These are phyloP conservation scores for Ficedula albicollis DNA, from an alignment of 2,797 vertebrate species.

Conservation along the genomic window DNA sequence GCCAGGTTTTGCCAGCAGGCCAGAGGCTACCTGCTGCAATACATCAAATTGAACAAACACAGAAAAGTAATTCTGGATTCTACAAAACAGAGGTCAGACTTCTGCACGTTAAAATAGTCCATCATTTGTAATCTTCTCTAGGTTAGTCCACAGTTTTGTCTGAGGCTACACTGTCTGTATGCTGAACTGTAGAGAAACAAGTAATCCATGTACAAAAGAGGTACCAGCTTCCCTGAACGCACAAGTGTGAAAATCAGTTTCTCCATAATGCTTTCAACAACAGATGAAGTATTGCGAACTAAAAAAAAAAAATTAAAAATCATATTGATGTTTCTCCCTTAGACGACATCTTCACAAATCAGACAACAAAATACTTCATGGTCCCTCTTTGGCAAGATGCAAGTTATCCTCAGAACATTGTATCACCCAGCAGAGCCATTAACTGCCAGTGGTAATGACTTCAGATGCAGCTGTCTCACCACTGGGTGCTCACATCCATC, in stretches of 20 bases:
- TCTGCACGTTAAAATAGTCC: not conserved
- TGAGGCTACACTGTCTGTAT: not conserved
- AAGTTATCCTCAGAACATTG: not conserved
- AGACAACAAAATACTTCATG: not conserved
- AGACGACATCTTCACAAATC: not conserved
- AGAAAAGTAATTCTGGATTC: not conserved
- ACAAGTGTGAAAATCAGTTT: not conserved
- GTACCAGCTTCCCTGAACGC: not conserved
- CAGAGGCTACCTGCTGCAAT: not conserved
- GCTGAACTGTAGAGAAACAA: not conserved
- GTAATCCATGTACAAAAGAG: not conserved
- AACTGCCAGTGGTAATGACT: not conserved
- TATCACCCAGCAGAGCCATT: not conserved
- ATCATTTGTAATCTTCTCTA: not conserved
- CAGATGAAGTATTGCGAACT: not conserved
- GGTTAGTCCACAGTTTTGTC: not conserved
- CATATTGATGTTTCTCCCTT: not conserved
- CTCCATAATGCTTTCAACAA: not conserved
- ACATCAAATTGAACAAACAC: not conserved
- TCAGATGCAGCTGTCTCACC: not conserved
- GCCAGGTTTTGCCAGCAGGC: not conserved
- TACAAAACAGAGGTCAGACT: not conserved
- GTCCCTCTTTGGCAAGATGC: not conserved
- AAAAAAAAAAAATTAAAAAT: not conserved
- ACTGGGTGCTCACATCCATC: fast-evolving